Percentiles rank a stretch among this genome's conserved stretches.
These are phyloP conservation scores for Caenorhabditis sp. DNA, from an alignment of 2,888 invertebrate species.

Conservation along the genomic window DNA sequence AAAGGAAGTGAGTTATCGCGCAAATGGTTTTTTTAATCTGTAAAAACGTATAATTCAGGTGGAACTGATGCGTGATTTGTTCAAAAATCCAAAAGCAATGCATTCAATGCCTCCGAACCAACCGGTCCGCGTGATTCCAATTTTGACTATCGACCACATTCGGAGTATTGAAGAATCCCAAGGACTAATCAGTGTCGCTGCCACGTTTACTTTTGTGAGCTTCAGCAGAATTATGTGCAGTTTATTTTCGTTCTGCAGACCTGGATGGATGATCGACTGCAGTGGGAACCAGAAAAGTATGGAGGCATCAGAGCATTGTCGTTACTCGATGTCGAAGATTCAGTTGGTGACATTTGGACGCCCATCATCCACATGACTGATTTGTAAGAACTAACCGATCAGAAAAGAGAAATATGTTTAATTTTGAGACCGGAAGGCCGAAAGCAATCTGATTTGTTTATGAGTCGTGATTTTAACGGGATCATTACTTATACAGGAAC, in stretches of 20 bases:
- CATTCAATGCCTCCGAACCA: not conserved
- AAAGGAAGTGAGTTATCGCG: not conserved
- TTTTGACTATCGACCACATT: conserved; percentile 8
- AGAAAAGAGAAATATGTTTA: not conserved
- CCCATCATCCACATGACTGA: conserved; percentile 16
- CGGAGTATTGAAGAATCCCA: not conserved
- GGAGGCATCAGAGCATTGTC: not conserved
- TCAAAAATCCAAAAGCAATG: too few relatives aligned
- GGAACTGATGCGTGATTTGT: not conserved
- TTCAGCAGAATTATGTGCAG: not conserved
- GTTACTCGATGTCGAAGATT: not conserved
- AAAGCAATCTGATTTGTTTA: conserved; percentile 2
- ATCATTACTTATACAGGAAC: conserved; percentile 2
- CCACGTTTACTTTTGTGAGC: conserved; percentile 3
- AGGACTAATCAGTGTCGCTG: not conserved
- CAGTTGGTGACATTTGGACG: not conserved
- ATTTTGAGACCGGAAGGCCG: conserved; percentile 3
- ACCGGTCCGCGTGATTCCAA: not conserved
- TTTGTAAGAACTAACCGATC: conserved; percentile 14
- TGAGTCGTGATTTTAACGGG: not conserved
- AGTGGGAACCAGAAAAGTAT: conserved; percentile 9
- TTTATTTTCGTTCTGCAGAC: not conserved
- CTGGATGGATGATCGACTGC: conserved; percentile 23
- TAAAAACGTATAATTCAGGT: too few relatives aligned
- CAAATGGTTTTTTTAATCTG: too few relatives aligned